Conservation (phyloP, 2,797 vertebrate species). For the Microctenopoma stevenorrisi region DNA sequence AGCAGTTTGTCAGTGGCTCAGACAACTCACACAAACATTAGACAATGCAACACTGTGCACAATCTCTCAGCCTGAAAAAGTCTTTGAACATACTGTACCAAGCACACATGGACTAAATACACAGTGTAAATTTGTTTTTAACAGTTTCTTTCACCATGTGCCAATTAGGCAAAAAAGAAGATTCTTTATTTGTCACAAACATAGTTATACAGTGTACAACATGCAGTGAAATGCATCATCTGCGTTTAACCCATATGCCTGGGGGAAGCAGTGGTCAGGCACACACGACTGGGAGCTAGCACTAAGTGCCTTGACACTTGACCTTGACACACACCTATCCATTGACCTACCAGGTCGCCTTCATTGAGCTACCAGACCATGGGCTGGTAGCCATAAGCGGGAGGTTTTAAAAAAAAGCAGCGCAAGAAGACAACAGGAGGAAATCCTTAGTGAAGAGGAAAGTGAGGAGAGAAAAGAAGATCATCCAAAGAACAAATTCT, state of each 20-base stretch:
- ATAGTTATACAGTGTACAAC: too few species aligned
- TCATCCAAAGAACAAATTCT: conserved; percentile 15
- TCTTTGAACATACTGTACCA: background rate
- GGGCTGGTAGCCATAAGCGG: background rate
- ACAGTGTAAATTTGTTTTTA: conserved; percentile 1
- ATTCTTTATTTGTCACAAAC: too few species aligned
- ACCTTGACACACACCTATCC: too few species aligned
- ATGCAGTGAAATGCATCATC: too few species aligned
- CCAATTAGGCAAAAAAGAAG: background rate
- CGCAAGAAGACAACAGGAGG: background rate
- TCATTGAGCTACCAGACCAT: too few species aligned
- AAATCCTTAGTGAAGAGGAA: background rate
- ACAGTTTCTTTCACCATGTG: background rate
- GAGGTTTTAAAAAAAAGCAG: background rate
- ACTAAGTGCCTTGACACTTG: too few species aligned
- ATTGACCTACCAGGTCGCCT: too few species aligned
- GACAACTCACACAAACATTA: background rate
- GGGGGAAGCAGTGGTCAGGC: too few species aligned
- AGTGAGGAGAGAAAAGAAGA: background rate
- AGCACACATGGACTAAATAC: too few species aligned
- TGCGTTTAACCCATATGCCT: too few species aligned
- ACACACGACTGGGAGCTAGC: too few species aligned
- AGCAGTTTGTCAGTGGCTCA: conserved; percentile 8
- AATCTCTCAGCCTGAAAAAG: background rate
- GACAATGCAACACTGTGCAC: background rate